phyloP scores from a whole-genome alignment of 2,797 vertebrate species.

The Ctenopoma multispine region DNA sequence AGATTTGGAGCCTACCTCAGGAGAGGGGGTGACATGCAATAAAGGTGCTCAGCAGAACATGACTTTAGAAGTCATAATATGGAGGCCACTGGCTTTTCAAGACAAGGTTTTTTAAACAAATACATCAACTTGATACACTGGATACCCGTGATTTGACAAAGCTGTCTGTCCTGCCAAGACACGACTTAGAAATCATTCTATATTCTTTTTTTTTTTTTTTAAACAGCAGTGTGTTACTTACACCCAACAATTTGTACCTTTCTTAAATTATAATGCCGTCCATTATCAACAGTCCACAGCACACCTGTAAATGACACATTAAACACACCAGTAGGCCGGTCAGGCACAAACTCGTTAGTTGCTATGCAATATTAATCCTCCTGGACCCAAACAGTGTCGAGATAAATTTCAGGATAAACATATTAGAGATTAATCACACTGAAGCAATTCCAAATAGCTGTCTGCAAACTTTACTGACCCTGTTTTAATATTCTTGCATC shows the following conservation, averaged over 20 bases:
- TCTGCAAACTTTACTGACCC: constrained; percentile 7
- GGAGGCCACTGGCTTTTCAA: no score
- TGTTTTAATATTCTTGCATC: constrained; percentile 26
- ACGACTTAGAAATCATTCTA: not conserved
- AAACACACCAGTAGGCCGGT: constrained; percentile 19
- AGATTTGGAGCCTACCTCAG: no score
- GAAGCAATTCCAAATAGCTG: constrained; percentile 29
- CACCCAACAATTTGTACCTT: not conserved
- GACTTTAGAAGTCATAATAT: no score
- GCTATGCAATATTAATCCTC: constrained; percentile 32
- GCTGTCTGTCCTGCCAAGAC: not conserved
- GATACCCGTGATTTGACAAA: not conserved
- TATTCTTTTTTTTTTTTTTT: not conserved
- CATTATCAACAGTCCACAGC: constrained; percentile 10
- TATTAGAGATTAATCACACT: constrained; percentile 24
- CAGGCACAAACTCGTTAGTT: constrained; percentile 31
- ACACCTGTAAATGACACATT: constrained; percentile 8
- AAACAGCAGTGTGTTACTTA: constrained; percentile 1
- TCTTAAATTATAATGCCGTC: constrained; percentile 11
- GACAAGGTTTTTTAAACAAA: no score
- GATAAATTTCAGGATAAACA: constrained; percentile 25
- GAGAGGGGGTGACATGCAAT: no score
- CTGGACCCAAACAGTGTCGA: constrained; percentile 9
- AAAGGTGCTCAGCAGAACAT: no score
- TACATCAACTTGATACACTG: no score